A percentile compares a stretch with the other conserved stretches of the same genome.
These are phyloP conservation scores for Betta splendens DNA, from an alignment of 2,797 vertebrate species.

Conservation along the genomic window DNA sequence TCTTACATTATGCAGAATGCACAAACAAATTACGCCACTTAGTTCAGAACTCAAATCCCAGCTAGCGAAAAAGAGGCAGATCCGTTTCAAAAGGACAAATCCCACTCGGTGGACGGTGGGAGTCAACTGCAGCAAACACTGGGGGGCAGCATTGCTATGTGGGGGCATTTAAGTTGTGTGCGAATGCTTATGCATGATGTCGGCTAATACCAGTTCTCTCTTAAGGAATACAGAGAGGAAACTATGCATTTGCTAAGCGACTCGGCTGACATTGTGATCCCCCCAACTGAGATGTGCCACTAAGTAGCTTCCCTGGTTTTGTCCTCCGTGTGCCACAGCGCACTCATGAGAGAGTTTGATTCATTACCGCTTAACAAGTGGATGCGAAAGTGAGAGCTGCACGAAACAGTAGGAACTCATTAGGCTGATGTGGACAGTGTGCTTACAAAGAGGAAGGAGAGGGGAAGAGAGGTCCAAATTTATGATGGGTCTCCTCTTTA, in stretches of 20 bases:
- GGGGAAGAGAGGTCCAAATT: constrained; percentile 40
- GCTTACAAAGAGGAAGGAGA: constrained; percentile 51
- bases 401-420: constrained; percentile 60
- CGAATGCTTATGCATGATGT: constrained; percentile 50
- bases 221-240: constrained; percentile 49
- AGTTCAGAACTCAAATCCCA: constrained; percentile 50
- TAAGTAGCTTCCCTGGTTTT: constrained; percentile 70
- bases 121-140: constrained; percentile 63
- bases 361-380: constrained; percentile 75
- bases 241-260: constrained; percentile 28
- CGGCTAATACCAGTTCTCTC: constrained; percentile 67
- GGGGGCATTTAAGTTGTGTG: constrained; percentile 31
- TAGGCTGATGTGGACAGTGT: constrained; percentile 61
- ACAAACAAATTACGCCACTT: constrained; percentile 57
- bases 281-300: constrained; percentile 52
- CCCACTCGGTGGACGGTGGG: constrained; percentile 13
- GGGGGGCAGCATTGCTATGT: constrained; percentile 81
- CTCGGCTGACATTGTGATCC: constrained; percentile 58
- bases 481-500: constrained; percentile 46
- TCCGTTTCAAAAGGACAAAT: constrained; percentile 41
- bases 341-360: constrained; percentile 65
- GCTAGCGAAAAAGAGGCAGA: constrained; percentile 12
- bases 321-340: constrained; percentile 59
- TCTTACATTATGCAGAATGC: constrained; percentile 59
- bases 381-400: constrained; percentile 55